Evolutionary conservation across 2,113 vertebrate genomes (phyloP).

Genomic region (Charina bottae): DNA sequence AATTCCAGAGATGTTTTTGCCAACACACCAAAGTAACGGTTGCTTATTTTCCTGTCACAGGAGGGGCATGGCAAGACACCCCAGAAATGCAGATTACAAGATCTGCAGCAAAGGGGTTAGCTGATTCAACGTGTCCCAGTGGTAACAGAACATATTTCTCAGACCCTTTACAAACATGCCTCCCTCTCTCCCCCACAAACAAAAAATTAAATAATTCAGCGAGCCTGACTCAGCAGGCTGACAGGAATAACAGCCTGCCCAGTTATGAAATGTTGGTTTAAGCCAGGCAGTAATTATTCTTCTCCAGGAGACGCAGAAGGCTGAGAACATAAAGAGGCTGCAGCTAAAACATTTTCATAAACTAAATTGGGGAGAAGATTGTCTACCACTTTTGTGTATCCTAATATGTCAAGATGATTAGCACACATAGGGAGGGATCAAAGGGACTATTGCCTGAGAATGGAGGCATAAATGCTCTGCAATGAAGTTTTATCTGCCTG

Average conservation of each 20-base stretch:
- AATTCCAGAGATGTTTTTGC: slow-evolving; percentile 38
- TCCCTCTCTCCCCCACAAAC: neutral
- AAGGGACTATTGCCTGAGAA: neutral
- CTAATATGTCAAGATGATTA: neutral
- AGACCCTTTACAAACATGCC: slow-evolving; percentile 29
- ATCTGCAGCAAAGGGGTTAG: slow-evolving; percentile 1
- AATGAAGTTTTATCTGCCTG: neutral
- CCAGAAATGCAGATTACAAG: neutral
- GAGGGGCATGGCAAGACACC: neutral
- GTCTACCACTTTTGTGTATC: neutral
- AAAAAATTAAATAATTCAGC: slow-evolving; percentile 31
- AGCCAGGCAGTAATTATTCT: slow-evolving; percentile 3
- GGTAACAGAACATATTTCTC: slow-evolving; percentile 28
- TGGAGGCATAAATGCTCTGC: neutral
- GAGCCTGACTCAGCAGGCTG: slow-evolving; percentile 55
- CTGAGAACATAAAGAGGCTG: neutral
- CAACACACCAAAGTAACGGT: slow-evolving; percentile 40
- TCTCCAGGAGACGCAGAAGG: neutral
- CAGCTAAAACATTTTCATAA: slow-evolving; percentile 2
- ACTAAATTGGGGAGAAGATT: neutral
- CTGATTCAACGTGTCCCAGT: slow-evolving; percentile 30
- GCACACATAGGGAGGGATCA: neutral
- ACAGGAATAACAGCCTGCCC: slow-evolving; percentile 26
- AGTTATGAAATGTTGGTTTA: slow-evolving; percentile 43
- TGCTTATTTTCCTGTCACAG: slow-evolving; percentile 12